phyloP scores from a whole-genome alignment of 2,797 vertebrate species.

The Chiloscyllium punctatum region DNA sequence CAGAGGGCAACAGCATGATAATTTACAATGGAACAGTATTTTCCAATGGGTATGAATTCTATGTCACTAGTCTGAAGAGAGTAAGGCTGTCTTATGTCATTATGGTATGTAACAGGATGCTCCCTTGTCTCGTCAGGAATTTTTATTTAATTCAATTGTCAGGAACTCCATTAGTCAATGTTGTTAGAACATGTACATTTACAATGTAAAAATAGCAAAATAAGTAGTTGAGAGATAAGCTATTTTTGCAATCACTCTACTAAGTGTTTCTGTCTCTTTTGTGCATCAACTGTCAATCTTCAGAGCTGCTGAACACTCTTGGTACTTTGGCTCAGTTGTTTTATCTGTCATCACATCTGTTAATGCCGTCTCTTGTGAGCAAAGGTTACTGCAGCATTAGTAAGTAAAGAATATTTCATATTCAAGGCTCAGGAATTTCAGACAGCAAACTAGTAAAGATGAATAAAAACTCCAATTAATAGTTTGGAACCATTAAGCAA shows the following conservation, averaged over 20 bases:
- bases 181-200: background rate
- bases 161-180: background rate
- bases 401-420: background rate
- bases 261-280: background rate
- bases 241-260: background rate
- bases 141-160: background rate
- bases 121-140: background rate
- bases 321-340: background rate
- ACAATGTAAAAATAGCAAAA: background rate
- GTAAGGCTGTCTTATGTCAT: background rate
- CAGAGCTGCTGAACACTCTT: background rate
- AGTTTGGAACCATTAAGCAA: background rate
- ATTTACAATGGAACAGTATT: background rate
- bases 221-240: background rate
- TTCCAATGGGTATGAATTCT: background rate
- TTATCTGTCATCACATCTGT: background rate
- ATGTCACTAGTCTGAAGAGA: background rate
- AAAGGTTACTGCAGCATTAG: conserved; percentile 4
- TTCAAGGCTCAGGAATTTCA: background rate
- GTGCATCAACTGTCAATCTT: background rate
- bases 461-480: background rate
- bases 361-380: background rate
- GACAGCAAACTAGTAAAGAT: background rate
- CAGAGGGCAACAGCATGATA: background rate
- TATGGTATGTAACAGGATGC: background rate